Evolutionary conservation across 2,113 vertebrate genomes (phyloP).

Genomic region (Heterotilapia buettikoferi): DNA sequence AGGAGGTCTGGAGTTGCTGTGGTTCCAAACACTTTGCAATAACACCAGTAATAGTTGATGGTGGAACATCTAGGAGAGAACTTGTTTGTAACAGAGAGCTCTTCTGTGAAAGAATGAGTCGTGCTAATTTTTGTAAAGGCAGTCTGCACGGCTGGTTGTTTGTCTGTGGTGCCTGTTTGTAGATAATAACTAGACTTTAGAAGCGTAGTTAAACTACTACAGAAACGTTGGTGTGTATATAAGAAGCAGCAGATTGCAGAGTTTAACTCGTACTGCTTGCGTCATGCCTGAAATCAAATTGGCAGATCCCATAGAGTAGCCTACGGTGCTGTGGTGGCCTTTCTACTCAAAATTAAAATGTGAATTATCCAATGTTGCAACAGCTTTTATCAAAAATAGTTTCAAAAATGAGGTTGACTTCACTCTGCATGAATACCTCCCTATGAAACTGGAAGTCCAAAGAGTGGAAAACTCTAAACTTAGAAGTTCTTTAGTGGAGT

Average conservation of each 20-base stretch:
- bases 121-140: background rate
- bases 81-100: background rate
- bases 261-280: background rate
- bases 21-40: background rate
- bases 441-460: background rate
- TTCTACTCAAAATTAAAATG: background rate
- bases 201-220: background rate
- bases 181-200: background rate
- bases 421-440: accelerated
- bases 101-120: background rate
- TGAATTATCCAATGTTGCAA: background rate
- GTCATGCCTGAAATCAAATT: background rate
- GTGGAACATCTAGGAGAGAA: background rate
- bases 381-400: background rate
- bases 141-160: background rate
- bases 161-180: background rate
- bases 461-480: background rate
- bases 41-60: background rate
- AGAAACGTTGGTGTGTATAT: background rate
- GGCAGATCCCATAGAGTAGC: accelerated
- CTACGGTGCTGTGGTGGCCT: accelerated
- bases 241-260: no score
- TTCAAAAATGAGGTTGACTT: background rate
- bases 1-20: background rate
- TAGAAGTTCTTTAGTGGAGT: background rate